Conservation (phyloP, 2,113 vertebrate species). For the Amphilophus citrinellus region DNA sequence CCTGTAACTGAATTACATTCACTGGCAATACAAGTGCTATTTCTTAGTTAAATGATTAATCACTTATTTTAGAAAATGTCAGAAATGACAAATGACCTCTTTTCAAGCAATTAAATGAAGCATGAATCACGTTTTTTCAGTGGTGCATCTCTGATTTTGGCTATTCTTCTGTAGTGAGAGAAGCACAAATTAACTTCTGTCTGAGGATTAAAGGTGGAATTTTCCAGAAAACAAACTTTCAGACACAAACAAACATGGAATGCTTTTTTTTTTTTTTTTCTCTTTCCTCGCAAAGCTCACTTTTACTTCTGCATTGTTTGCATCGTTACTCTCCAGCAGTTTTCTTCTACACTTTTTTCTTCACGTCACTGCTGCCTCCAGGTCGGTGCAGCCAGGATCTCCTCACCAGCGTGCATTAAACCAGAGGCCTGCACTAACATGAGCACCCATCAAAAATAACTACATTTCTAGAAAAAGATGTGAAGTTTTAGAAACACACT, state of each 20-base stretch:
- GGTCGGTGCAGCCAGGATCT: background rate
- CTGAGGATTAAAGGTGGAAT: background rate
- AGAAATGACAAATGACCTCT: constrained; percentile 20
- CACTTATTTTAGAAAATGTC: constrained; percentile 11
- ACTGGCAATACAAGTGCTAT: background rate
- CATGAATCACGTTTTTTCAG: constrained; percentile 16
- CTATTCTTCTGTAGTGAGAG: background rate
- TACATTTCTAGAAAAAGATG: background rate
- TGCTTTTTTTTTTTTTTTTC: no score
- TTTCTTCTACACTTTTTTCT: background rate
- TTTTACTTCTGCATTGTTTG: background rate
- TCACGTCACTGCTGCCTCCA: background rate
- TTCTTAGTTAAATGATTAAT: constrained; percentile 23
- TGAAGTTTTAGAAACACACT: no score
- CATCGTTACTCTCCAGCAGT: background rate
- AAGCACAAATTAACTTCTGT: background rate
- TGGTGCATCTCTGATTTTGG: constrained; percentile 6
- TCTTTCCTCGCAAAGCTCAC: no score
- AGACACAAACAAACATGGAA: background rate
- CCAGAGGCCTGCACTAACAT: background rate
- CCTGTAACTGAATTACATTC: background rate
- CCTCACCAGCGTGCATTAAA: background rate
- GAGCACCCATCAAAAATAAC: background rate
- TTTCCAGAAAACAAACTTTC: background rate
- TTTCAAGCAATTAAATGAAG: constrained; percentile 20